Conservation (phyloP, 2,888 invertebrate genomes). For the Dryococelus australis region DNA sequence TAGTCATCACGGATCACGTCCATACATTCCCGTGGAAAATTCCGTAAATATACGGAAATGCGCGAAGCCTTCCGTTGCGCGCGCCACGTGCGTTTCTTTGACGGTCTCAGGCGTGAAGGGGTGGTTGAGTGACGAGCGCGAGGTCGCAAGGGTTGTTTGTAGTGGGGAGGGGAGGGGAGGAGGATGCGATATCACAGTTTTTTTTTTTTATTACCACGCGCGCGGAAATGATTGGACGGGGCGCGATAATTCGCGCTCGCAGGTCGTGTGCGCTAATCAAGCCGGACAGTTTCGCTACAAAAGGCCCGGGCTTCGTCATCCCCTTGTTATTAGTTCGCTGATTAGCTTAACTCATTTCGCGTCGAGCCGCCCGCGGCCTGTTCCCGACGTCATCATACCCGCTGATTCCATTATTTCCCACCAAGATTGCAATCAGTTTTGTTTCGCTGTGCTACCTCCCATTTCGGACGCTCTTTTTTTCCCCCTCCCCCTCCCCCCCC, state of each 20-base stretch:
- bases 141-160: no score
- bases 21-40: no score
- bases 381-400: neutral
- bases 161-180: no score
- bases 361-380: neutral
- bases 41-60: no score
- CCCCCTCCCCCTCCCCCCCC: no score
- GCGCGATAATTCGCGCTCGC: neutral
- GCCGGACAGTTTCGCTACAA: neutral
- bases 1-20: no score
- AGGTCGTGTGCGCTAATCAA: neutral
- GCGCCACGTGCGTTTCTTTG: no score
- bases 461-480: neutral
- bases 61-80: no score
- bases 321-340: neutral
- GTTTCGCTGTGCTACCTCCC: neutral
- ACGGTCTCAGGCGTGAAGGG: no score
- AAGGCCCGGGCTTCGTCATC: no score
- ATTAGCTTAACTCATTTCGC: neutral
- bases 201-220: neutral
- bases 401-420: neutral
- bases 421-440: slow-evolving; percentile 1
- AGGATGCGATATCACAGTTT: no score
- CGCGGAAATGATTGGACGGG: neutral
- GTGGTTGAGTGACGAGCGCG: no score